phyloP scores from a whole-genome alignment of 2,888 invertebrate species.

The Psylliodes chrysocephalus region DNA sequence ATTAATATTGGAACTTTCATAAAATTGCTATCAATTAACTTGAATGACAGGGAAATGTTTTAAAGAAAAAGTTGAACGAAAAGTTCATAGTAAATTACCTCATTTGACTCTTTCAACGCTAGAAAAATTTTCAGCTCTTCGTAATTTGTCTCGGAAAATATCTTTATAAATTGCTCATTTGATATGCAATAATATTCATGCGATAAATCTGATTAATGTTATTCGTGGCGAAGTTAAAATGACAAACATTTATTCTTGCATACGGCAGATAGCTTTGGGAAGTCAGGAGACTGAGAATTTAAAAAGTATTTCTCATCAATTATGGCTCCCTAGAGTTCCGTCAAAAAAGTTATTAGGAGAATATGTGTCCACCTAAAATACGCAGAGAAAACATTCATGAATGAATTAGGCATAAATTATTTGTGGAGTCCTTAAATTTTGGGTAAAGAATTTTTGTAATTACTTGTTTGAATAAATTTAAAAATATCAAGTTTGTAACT shows the following conservation, averaged over 20 bases:
- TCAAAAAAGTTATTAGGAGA: conserved; percentile 1
- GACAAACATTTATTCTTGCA: conserved; percentile 50
- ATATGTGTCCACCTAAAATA: too few relatives aligned
- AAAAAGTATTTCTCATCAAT: conserved; percentile 13
- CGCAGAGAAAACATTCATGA: too few relatives aligned
- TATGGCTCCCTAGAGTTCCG: not conserved
- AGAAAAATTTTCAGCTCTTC: conserved; percentile 33
- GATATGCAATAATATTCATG: conserved; percentile 54
- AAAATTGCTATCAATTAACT: too few relatives aligned
- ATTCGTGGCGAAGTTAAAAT: conserved; percentile 46
- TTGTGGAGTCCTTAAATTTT: too few relatives aligned
- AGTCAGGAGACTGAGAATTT: conserved; percentile 5
- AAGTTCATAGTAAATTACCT: not conserved
- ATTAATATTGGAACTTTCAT: too few relatives aligned
- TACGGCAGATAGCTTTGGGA: not conserved
- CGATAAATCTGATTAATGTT: conserved; percentile 52
- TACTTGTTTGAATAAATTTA: too few relatives aligned
- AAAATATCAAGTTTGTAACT: too few relatives aligned
- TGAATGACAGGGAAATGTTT: too few relatives aligned
- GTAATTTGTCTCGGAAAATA: conserved; percentile 45
- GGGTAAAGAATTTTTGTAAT: too few relatives aligned
- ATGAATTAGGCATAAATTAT: too few relatives aligned
- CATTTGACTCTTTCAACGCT: conserved; percentile 12
- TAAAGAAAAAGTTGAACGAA: too few relatives aligned
- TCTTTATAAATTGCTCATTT: conserved; percentile 53